A percentile compares a stretch with the other conserved stretches of the same genome.
These are phyloP conservation scores for Acromyrmex heyeri DNA, from an alignment of 1,140 invertebrate species.

Conservation along the genomic window DNA sequence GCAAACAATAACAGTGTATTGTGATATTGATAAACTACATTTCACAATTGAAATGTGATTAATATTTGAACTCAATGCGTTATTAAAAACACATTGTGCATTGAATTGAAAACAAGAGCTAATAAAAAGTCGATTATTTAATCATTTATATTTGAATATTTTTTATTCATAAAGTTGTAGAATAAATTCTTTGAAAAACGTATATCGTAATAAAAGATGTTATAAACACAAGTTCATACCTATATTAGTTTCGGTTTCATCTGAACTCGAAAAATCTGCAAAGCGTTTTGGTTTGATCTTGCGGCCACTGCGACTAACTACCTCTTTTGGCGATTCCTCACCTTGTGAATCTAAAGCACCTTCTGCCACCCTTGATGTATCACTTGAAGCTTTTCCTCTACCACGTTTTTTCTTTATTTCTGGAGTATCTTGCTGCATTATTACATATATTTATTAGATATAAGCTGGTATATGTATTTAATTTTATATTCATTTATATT, in stretches of 20 bases:
- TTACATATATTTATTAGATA: background rate
- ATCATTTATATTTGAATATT: constrained; percentile 27
- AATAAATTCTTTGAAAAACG: constrained; percentile 20
- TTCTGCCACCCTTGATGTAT: constrained; percentile 71
- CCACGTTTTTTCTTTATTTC: constrained; percentile 84
- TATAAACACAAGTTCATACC: constrained; percentile 70
- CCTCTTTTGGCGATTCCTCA: constrained; percentile 86
- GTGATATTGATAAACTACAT: background rate
- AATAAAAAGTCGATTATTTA: constrained; percentile 14
- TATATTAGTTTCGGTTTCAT: constrained; percentile 77
- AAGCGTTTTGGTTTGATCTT: constrained; percentile 91
- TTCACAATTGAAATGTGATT: background rate
- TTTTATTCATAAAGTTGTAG: background rate
- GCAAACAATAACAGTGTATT: background rate
- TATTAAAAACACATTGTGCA: background rate
- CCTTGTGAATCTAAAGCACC: constrained; percentile 80
- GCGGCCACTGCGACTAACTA: constrained; percentile 91
- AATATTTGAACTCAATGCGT: constrained; percentile 10
- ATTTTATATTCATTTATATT: background rate
- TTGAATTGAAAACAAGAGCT: background rate
- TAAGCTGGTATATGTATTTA: too few species aligned
- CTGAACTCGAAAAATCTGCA: constrained; percentile 83
- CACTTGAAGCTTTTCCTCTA: constrained; percentile 72
- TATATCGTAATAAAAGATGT: background rate
- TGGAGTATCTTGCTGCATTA: constrained; percentile 76